Evolutionary conservation across 2,797 vertebrate genomes (phyloP).

Genomic region (Eulemur albifrons): DNA sequence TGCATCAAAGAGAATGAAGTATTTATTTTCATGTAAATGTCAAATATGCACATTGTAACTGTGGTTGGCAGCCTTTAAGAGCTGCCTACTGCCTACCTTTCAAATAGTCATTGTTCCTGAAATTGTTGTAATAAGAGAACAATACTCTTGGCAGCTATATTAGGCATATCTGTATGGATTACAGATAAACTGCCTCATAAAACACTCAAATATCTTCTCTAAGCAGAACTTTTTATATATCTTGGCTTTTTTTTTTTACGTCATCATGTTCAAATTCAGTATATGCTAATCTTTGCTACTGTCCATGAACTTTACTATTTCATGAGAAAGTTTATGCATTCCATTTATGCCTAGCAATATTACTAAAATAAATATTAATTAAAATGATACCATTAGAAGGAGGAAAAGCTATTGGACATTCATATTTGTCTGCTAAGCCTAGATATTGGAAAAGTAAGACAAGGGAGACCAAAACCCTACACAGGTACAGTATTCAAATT

Average conservation of each 20-base stretch:
- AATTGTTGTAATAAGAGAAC: background rate
- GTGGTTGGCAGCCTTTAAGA: background rate
- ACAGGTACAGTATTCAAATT: background rate
- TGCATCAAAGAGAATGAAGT: background rate
- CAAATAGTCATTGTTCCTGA: background rate
- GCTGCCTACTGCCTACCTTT: background rate
- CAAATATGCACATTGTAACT: background rate
- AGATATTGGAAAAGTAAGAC: background rate
- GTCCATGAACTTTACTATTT: background rate
- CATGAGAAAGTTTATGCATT: background rate
- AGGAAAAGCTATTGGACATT: background rate
- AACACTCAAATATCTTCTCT: background rate
- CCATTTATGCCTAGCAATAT: background rate
- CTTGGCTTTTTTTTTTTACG: background rate
- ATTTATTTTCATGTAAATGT: background rate
- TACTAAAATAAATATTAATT: background rate
- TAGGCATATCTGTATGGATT: background rate
- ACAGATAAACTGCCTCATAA: background rate
- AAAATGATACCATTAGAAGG: background rate
- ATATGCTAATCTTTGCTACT: background rate
- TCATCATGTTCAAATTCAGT: background rate
- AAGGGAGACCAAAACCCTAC: background rate
- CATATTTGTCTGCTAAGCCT: background rate
- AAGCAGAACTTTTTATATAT: background rate
- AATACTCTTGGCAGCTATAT: background rate